Evolutionary conservation across 1,140 invertebrate genomes (phyloP).

Genomic region (Globodera ellingtonae): DNA sequence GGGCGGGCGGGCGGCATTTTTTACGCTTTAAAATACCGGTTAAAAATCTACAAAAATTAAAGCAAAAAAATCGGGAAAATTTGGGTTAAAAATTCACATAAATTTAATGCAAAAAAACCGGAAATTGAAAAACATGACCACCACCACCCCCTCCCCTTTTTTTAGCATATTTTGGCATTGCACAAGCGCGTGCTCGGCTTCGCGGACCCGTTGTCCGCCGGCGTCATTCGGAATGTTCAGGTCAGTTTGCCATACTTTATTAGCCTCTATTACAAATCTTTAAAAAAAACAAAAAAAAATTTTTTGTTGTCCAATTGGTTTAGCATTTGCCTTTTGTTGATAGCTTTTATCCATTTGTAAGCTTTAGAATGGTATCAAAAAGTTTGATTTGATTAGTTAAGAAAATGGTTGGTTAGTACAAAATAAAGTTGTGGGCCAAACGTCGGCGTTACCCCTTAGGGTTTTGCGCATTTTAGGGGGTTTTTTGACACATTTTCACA

Average conservation of each 20-base stretch:
- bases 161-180: slow-evolving; percentile 85
- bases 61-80: no score
- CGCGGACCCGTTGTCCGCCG: slow-evolving; percentile 72
- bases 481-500: slow-evolving; percentile 28
- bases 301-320: no score
- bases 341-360: no score
- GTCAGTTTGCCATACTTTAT: background rate
- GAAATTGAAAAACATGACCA: no score
- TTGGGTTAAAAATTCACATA: background rate
- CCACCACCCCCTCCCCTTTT: background rate
- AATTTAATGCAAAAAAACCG: background rate
- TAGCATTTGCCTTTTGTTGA: no score
- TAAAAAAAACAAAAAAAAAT: no score
- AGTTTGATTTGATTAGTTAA: no score
- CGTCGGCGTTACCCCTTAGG: no score
- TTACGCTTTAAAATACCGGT: background rate
- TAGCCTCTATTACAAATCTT: background rate
- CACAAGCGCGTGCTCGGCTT: slow-evolving; percentile 88
- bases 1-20: background rate
- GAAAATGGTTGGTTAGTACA: no score
- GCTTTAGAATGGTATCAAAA: no score
- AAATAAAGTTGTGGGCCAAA: no score
- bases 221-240: slow-evolving; percentile 63
- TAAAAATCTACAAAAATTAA: no score
- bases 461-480: background rate